Evolutionary conservation across 2,888 invertebrate genomes (phyloP), one percentile per base, ranked within the genome.

Genomic region (Aromia moschata): DNA sequence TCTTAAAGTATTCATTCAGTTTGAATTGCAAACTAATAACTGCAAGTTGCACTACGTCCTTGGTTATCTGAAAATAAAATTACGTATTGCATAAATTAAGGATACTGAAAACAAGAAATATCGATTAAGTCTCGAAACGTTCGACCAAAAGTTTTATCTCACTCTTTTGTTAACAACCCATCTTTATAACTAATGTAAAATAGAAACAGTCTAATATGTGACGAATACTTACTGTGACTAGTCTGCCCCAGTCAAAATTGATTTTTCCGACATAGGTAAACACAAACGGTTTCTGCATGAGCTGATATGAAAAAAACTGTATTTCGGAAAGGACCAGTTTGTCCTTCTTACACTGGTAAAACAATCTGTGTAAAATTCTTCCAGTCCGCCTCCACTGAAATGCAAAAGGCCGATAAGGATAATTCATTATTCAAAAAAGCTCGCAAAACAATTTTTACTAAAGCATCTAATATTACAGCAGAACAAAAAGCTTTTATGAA

Each of bases 21-120:
- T 49, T 49, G 9, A 37, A 49, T 25, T 49, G 49, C 14, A 49
- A 25, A 2, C 49, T 37, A 17, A 49, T 49, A 11, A 49, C 49
- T 14, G 49, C 37, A 3, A 49, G 5, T 12, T 49, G 49, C 10
- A 37, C 10, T 14, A 49, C 38, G 14, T 49, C 17, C 14, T 33
- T 38, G 1, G 17, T 5, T 49, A 49, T 9, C 49, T 49, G 14
- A 14, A 49, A 49, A 7, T 9, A 14, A 30, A 31, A 30, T 30
- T 17, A 14, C 17, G 9, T 16, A 41, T 25, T 7, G 25, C n/a
- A n/a, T n/a, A n/a, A n/a, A n/a, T n/a, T n/a, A n/a, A n/a, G n/a
- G n/a, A n/a, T n/a, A n/a, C n/a, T n/a, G n/a, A n/a, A n/a, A n/a
- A n/a, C n/a, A n/a, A n/a, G n/a, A n/a, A n/a, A n/a, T n/a, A n/a